Percentiles rank a stretch among this genome's conserved stretches.
Evolutionary conservation across 35 echinoderm and acorn worm genomes (phyloP).

Genomic region (Acanthaster planci): DNA sequence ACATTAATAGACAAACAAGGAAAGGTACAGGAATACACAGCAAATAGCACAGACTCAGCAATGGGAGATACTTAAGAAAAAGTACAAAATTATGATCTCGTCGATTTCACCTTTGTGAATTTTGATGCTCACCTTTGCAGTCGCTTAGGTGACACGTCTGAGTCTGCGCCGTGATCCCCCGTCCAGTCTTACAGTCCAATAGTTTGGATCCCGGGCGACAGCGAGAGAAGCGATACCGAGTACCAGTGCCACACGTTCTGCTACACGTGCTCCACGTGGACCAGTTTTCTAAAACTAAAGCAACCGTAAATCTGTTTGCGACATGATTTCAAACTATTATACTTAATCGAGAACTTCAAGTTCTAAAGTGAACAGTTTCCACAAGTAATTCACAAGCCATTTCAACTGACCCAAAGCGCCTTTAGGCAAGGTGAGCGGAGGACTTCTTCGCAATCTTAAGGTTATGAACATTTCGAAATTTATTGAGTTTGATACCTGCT

Average conservation of each 20-base stretch:
- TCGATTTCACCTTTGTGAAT: background rate
- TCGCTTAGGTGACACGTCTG: conserved; percentile 48
- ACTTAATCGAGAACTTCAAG: no score
- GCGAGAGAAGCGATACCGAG: conserved; percentile 64
- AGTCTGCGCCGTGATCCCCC: conserved; percentile 61
- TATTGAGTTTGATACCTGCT: no score
- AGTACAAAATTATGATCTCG: background rate
- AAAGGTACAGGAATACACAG: background rate
- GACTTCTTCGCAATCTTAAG: no score
- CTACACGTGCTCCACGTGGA: conserved; percentile 82
- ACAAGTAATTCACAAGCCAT: no score
- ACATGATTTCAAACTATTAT: no score
- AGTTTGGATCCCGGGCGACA: conserved; percentile 49
- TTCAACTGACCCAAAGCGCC: no score
- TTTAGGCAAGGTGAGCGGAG: no score
- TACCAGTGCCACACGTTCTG: conserved; percentile 67
- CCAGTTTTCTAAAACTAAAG: conserved; percentile 53
- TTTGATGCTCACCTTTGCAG: conserved; percentile 55
- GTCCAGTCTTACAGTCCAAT: conserved; percentile 59
- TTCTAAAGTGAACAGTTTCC: no score
- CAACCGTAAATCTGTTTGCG: no score
- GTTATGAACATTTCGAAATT: no score
- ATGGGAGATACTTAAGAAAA: background rate
- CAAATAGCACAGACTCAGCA: background rate
- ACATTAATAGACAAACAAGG: background rate